Percentiles rank a stretch among this genome's conserved stretches.
These are phyloP conservation scores for Triplophysa yarkandensis DNA, from an alignment of 2,797 vertebrate genomes.

Conservation along the genomic window DNA sequence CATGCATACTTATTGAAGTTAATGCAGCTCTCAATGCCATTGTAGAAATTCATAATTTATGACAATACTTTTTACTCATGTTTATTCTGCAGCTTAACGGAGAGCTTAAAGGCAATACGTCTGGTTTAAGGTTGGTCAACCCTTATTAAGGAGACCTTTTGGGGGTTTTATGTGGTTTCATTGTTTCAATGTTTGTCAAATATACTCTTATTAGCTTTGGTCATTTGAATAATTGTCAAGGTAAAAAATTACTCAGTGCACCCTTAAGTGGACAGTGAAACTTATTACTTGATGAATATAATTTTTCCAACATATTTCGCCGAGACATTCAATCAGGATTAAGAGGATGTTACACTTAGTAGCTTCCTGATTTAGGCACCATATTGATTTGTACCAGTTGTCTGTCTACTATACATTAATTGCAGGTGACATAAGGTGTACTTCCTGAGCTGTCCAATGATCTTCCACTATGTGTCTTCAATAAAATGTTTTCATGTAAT, in stretches of 20 bases:
- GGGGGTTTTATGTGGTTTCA: no score
- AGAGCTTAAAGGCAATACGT: no score
- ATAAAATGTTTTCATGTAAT: constrained; percentile 7
- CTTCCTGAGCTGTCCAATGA: constrained; percentile 8
- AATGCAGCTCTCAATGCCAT: neutral
- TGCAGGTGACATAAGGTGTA: neutral
- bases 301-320: neutral
- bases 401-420: neutral
- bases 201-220: neutral
- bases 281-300: neutral
- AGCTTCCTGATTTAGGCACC: neutral
- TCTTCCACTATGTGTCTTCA: constrained; percentile 12
- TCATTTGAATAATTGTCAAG: neutral
- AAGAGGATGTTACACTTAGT: neutral
- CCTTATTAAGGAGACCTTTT: no score
- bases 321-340: neutral
- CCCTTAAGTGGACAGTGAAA: constrained; percentile 13
- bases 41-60: neutral
- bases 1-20: neutral
- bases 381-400: constrained; percentile 24
- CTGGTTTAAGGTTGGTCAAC: no score
- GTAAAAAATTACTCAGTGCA: constrained; percentile 24
- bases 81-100: neutral
- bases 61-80: neutral
- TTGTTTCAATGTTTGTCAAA: neutral